A percentile compares a stretch with the other conserved stretches of the same genome.
Evolutionary conservation across 2,797 vertebrate genomes (phyloP).

Genomic region (Mastacembelus armatus): DNA sequence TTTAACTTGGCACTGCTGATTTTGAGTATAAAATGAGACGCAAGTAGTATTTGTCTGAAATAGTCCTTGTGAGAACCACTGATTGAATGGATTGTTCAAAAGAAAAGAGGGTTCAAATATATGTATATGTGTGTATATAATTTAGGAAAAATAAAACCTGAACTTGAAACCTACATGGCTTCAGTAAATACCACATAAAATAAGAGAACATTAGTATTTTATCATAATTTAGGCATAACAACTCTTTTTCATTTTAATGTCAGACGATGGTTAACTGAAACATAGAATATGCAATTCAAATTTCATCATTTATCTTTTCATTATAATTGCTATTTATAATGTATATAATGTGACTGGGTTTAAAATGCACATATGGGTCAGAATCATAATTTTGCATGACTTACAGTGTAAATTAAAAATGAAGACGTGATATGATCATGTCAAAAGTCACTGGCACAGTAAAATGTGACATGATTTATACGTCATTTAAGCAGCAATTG

Average conservation of each 20-base stretch:
- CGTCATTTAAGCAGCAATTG: constrained; percentile 17
- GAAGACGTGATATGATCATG: constrained; percentile 12
- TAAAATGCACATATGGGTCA: not conserved
- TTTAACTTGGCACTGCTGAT: too few species aligned
- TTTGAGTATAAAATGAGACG: too few species aligned
- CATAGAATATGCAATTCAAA: too few species aligned
- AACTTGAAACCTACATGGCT: not conserved
- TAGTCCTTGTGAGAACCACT: not conserved
- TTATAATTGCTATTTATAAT: not conserved
- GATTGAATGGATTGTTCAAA: not conserved
- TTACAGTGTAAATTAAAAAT: constrained; percentile 34
- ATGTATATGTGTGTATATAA: not conserved
- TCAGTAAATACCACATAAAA: not conserved
- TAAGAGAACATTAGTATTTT: not conserved
- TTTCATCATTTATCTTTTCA: too few species aligned
- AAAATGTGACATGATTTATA: too few species aligned
- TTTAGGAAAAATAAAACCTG: too few species aligned
- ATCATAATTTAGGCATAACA: too few species aligned
- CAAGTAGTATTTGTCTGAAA: too few species aligned
- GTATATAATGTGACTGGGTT: not conserved
- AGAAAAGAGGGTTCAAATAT: not conserved
- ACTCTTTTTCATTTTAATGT: too few species aligned
- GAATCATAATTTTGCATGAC: constrained; percentile 25
- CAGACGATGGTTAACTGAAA: not conserved
- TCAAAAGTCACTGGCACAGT: constrained; percentile 25